Evolutionary conservation across 2,888 invertebrate genomes (phyloP).

Genomic region (Taenaris catops): DNA sequence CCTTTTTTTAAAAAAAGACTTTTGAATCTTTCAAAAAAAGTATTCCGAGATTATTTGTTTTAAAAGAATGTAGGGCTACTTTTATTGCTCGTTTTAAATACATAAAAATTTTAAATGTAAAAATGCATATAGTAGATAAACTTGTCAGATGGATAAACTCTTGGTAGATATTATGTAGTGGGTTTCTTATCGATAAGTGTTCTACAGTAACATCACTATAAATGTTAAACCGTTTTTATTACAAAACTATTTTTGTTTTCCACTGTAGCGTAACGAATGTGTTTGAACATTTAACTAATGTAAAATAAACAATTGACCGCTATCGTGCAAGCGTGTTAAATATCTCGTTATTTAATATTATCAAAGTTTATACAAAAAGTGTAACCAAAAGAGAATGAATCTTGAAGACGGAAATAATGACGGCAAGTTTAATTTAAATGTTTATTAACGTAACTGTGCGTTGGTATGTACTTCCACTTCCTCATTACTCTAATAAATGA

Average conservation of each 20-base stretch:
- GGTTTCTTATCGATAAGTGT: too few species aligned
- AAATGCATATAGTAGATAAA: too few species aligned
- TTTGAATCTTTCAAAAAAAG: too few species aligned
- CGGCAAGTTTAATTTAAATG: conserved; percentile 42
- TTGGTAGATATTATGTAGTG: too few species aligned
- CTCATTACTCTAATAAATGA: conserved; percentile 32
- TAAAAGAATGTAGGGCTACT: too few species aligned
- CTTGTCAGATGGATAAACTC: too few species aligned
- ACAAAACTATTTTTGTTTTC: conserved; percentile 50
- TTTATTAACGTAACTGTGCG: conserved; percentile 50
- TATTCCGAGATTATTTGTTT: too few species aligned
- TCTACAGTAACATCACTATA: conserved; percentile 22
- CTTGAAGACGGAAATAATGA: conserved; percentile 51
- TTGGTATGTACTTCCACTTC: conserved; percentile 52
- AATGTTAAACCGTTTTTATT: conserved; percentile 41
- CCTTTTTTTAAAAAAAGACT: too few species aligned
- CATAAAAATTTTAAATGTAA: too few species aligned
- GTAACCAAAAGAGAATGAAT: conserved; percentile 50
- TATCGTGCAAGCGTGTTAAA: conserved; percentile 35
- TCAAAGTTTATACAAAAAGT: too few species aligned
- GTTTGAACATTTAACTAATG: conserved; percentile 45
- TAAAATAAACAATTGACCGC: conserved; percentile 53
- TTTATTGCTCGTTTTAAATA: too few species aligned
- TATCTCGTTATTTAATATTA: conserved; percentile 24
- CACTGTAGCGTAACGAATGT: conserved; percentile 48